Base-by-base conservation (phyloP, 2,888 invertebrate genomes). In the Dicranocentrus wangi region DNA sequence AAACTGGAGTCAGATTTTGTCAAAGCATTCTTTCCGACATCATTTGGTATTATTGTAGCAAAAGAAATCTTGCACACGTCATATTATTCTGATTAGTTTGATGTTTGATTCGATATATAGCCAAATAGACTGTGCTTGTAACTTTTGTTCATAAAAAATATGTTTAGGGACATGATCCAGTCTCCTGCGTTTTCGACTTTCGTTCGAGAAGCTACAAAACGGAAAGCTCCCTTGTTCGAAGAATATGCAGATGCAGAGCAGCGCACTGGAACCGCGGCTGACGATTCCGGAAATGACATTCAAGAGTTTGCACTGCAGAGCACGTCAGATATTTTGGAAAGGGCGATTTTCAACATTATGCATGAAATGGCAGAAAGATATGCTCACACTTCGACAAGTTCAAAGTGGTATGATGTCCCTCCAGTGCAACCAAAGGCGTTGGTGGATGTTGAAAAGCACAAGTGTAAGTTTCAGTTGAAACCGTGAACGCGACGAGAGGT, bases 1-100 rank as follows among this genome's bases (percentile, higher is more conserved):
- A 75, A 8, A 28, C 70, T 17, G 70, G 81, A 17, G 79, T 73
- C 1, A 76, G 77, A 42, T 51, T 84, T 32, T 82, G 81, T 8
- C 69, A 77, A 39, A 76, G 80, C 28, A 61, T 83, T 21, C 47
- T 84, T 2, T 72, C 75, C 0, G 77, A 84, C 17, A 81, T 84
- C 55, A 69, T 84, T 21, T 84, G 84, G 84, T 84, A 72, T 42
- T n/a, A n/a, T n/a, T n/a, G n/a, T n/a, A n/a, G n/a, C n/a, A n/a
- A n/a, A n/a, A n/a, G n/a, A n/a, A n/a, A n/a, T n/a, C n/a, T n/a
- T n/a, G n/a, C n/a, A n/a, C n/a, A n/a, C n/a, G n/a, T n/a, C n/a
- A n/a, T n/a, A n/a, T n/a, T n/a, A n/a, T n/a, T n/a, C 58, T n/a
- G 55, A 55, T 60, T 47, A 19, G 19, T 28, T 47, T n/a, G 7